These are phyloP conservation scores for Argynnis bischoffii DNA, from an alignment of 2,888 invertebrate genomes.

Conservation along the genomic window DNA sequence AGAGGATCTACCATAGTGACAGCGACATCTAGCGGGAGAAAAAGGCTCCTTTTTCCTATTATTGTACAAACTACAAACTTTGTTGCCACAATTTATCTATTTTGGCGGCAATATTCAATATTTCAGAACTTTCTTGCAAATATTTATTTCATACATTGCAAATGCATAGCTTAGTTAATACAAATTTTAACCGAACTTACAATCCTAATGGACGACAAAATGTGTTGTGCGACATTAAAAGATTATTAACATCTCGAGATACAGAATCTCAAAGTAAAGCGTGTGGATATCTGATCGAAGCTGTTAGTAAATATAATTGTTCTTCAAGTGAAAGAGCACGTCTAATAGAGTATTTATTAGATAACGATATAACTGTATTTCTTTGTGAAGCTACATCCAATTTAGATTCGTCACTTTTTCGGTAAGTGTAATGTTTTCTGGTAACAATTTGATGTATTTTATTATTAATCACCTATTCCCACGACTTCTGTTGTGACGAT, in stretches of 20 bases:
- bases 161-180: conserved; percentile 67
- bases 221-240: conserved; percentile 70
- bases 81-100: background rate
- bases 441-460: background rate
- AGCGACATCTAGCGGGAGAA: no score
- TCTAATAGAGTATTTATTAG: conserved; percentile 66
- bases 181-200: conserved; percentile 67
- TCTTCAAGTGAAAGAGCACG: conserved; percentile 58
- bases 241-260: conserved; percentile 68
- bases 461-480: background rate
- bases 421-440: conserved; percentile 48
- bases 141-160: background rate
- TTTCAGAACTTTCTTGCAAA: background rate
- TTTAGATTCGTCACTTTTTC: conserved; percentile 68
- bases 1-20: no score
- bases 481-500: no score
- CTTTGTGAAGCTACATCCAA: conserved; percentile 74
- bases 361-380: conserved; percentile 72
- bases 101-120: conserved; percentile 7
- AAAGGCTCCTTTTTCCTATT: no score
- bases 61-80: no score
- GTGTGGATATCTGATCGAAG: conserved; percentile 68
- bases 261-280: conserved; percentile 68
- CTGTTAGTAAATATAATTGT: conserved; percentile 59
- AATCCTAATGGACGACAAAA: conserved; percentile 69